These are phyloP conservation scores for Melanotaenia nigrans DNA, from an alignment of 2,797 vertebrate genomes.

Conservation along the genomic window DNA sequence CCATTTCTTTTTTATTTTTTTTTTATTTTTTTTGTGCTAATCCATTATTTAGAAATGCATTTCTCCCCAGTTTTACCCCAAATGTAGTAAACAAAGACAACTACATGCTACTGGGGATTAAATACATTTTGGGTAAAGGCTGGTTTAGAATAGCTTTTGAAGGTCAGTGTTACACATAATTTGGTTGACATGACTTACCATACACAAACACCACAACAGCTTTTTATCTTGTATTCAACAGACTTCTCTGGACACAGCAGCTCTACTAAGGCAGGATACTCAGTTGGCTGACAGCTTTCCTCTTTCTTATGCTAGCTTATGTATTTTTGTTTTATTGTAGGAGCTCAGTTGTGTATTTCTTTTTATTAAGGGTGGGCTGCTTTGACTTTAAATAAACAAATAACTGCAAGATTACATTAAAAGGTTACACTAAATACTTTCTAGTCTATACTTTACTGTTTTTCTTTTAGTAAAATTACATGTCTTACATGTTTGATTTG, in stretches of 20 bases:
- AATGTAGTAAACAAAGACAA: constrained; percentile 10
- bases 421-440: neutral
- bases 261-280: neutral
- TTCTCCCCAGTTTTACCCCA: constrained; percentile 8
- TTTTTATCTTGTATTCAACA: constrained; percentile 8
- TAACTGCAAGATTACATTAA: neutral
- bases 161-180: constrained; percentile 11
- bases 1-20: neutral
- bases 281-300: neutral
- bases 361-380: neutral
- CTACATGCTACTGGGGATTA: neutral
- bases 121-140: neutral
- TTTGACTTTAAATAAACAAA: neutral
- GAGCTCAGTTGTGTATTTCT: neutral
- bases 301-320: neutral
- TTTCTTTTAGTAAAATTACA: neutral
- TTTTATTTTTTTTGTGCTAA: neutral
- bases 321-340: neutral
- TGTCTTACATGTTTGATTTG: neutral
- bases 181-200: constrained; percentile 13
- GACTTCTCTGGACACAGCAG: neutral
- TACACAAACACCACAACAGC: constrained; percentile 5
- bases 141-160: constrained; percentile 4
- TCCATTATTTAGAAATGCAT: constrained; percentile 19
- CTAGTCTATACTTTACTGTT: neutral